Base-by-base conservation (phyloP, 2,113 vertebrate genomes). In the Rhodinocichla rosea region DNA sequence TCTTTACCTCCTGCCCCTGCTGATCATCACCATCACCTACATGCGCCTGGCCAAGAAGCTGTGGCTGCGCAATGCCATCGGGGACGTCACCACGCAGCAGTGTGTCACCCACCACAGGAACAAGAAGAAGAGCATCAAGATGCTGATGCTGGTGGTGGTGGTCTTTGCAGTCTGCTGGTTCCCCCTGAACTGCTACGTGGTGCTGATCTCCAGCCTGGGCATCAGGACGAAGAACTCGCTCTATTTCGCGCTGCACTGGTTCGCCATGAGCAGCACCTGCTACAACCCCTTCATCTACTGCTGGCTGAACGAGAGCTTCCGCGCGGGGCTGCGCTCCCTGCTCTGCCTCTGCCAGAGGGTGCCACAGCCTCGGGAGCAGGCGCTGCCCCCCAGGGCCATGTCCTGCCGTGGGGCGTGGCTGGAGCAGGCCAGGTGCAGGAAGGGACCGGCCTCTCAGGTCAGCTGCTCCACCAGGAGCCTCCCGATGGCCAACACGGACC, bases 271-370 rank as follows among this genome's bases (percentile, higher is more conserved):
- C 95, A 98, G 98, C 81, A 98, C 98, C 53, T 98, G 98, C 85
- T 98, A 98, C 94, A 98, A 98, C 64, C 98, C 98, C 45, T 98
- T 98, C 93, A 98, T 98, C 76, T 98, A 98, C 94, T 98, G 97
- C 56, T 98, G 98, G 98, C 96, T 98, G 70, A 98, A 98, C 0
- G 94, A 98, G 71, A 98, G 73, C 83, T 98, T 98, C 87, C 94
- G 98, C 1, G 56, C 97, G 0, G 98, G 96, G 95, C 84, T 98
- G n/a, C 96, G 96, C 71, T 93, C 96, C 24, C 17, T 98, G 76
- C 85, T 98, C 20, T 90, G 97, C 6, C 71, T 97, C 32, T 97
- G 97, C 84, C 86, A 89, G 27, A 94, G 33, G 87, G n/a, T 30
- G 10, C 63, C 94, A 1, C 70, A 2, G 55, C 4, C 42, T 3